Evolutionary conservation across 2,113 vertebrate genomes (phyloP), one percentile per base, ranked within the genome.

Genomic region (Peromyscus californicus): DNA sequence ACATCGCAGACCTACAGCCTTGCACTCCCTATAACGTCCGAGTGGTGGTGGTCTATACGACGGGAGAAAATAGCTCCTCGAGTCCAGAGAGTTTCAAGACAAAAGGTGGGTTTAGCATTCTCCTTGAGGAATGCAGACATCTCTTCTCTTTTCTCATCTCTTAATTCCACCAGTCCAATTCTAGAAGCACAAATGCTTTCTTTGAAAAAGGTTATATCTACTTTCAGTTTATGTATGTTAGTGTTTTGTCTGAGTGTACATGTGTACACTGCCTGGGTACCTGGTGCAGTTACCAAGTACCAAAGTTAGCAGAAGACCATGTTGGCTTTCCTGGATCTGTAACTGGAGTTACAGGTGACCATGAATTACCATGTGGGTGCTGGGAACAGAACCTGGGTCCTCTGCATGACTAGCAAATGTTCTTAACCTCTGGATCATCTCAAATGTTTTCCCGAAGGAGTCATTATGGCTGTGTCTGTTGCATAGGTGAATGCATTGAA

Each of bases 31-130:
- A 98, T 80, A 95, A 94, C 36, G 57, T 99, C 65, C 97, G 95
- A 78, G 98, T 76, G 21, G 97, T 95, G 61, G 98, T 99, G 89
- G 67, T 96, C 95, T 99, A 98, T 75, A 4, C 45, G 7, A 98
- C 98, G 78, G 98, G 98, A 94, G 69, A 63, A 76, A 98, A 96
- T 31, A 98, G 98, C 88, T 95, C 93, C 51, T 99, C 98, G 0
- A 57, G 89, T 45, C 84, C 98, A 36, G 95, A 96, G 96, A 97
- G 95, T 12, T 99, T 99, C 97, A 99, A 97, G 98, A 99, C 98
- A 76, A 97, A 95, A 96, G 98, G 98, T 99, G 87, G 97, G 97
- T 12, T 3, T 57, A 85, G 17, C 0, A 39, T 13, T 36, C 82
- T 65, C 24, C n/a, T 7, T 9, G 0, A 33, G 0, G 2, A 75